Evolutionary conservation across 2,797 vertebrate genomes (phyloP), one percentile per base, ranked within the genome.

Genomic region (Pseudochromis fuscus): DNA sequence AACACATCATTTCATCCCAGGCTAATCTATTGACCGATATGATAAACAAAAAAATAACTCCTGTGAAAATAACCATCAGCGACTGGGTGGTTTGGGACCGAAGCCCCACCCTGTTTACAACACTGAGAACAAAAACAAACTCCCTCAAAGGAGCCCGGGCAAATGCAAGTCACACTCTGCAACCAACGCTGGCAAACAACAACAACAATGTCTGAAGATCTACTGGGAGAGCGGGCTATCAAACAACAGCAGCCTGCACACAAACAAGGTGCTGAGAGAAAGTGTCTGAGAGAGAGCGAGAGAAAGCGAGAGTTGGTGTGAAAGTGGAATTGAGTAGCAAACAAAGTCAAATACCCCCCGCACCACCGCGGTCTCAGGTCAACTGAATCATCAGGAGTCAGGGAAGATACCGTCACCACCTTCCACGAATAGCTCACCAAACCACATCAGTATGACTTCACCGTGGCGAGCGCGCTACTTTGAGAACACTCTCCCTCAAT

Each of bases 91-190:
- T 88, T 89, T 82, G 87, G 90, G 87, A 93, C 72, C 62, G 71
- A 52, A 82, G 88, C 88, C 79, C 81, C 89, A 74, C 90, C 92
- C 90, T 89, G 82, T 91, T 90, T 88, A 91, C 88, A 89, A 84
- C 79, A 66, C 78, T 4, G 77, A 85, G 88, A 87, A 86, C 79
- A 91, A 93, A 92, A 92, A 92, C 90, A 93, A 91, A 92, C 85
- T 91, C 90, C 81, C 91, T 89, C 91, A 77, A 85, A 92, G 92
- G 90, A 91, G 83, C 72, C 58, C 9, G 38, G 72, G 84, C 78
- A 75, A 86, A 91, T 82, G 89, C 85, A 87, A 91, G 86, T 89
- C 90, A 89, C 88, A 86, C 79, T 82, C 84, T 77, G 65, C 67
- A 53, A 72, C 81, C 82, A 44, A 82, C 44, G 42, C 80, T 77